Evolutionary conservation across 2,888 invertebrate genomes (phyloP).

Genomic region (Cephus spinipes): DNA sequence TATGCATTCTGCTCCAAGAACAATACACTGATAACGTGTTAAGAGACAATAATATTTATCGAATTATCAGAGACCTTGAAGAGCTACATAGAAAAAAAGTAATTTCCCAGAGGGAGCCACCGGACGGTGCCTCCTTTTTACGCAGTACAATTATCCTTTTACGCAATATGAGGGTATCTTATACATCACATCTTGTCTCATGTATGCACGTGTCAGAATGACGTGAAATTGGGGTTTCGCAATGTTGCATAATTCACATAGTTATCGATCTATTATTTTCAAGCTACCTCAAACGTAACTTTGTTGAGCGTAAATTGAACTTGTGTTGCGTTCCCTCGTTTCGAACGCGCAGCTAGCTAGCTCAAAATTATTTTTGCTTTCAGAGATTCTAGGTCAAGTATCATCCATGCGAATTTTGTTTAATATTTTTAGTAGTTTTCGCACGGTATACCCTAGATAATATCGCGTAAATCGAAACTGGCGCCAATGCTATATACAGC

Average conservation of each 20-base stretch:
- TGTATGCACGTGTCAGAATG: not conserved
- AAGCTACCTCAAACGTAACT: not conserved
- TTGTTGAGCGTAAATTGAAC: not conserved
- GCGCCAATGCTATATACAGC: not conserved
- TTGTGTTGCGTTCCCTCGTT: not conserved
- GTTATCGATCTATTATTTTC: not conserved
- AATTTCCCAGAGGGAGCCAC: not conserved
- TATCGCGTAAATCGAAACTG: not conserved
- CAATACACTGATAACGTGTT: not conserved
- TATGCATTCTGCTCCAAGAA: not conserved
- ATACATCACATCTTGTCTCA: not conserved
- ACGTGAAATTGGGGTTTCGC: not conserved
- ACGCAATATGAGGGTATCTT: not conserved
- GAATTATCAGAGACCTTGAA: not conserved
- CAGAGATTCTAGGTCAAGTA: not conserved
- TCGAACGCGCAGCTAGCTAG: not conserved
- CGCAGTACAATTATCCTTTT: not conserved
- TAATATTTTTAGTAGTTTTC: not conserved
- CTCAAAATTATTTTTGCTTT: not conserved
- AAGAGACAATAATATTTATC: not conserved
- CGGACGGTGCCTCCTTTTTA: not conserved
- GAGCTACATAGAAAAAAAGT: not conserved
- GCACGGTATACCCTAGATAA: not conserved
- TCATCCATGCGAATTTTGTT: not conserved
- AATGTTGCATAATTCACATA: not conserved